These are phyloP conservation scores for Scophthalmus maximus DNA, from an alignment of 2,113 vertebrate genomes.

Conservation along the genomic window DNA sequence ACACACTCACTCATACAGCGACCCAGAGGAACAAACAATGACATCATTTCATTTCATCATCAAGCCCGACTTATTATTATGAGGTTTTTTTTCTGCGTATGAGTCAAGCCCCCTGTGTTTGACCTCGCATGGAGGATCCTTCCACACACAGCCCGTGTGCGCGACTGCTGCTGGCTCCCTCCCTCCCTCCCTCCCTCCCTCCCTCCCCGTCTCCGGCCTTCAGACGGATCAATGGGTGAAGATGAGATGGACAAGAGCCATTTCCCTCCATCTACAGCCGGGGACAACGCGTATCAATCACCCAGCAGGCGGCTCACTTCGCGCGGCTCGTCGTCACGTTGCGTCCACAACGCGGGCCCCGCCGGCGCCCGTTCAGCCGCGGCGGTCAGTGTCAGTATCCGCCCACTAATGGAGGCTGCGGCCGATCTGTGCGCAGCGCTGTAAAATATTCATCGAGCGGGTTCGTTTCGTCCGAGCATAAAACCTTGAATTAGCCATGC, in stretches of 20 bases:
- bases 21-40: too few species aligned
- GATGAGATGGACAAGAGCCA: slow-evolving; percentile 76
- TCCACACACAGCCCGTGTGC: slow-evolving; percentile 11
- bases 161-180: slow-evolving; percentile 39
- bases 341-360: slow-evolving; percentile 9
- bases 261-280: slow-evolving; percentile 67
- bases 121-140: background rate
- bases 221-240: slow-evolving; percentile 73
- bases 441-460: slow-evolving; percentile 26
- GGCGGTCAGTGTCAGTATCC: slow-evolving; percentile 18
- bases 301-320: slow-evolving; percentile 40
- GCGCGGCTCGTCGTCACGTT: slow-evolving; percentile 19
- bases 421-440: slow-evolving; percentile 8
- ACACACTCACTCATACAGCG: too few species aligned
- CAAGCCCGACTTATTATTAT: background rate
- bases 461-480: background rate
- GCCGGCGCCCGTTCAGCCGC: slow-evolving; percentile 27
- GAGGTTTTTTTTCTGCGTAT: background rate
- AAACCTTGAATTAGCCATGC: slow-evolving; percentile 2
- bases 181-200: slow-evolving; percentile 1
- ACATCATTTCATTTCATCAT: background rate
- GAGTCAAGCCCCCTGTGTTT: background rate
- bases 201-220: slow-evolving; percentile 15
- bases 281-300: slow-evolving; percentile 59
- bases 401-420: slow-evolving; percentile 17